Evolutionary conservation across 2,113 vertebrate species (phyloP), one percentile per base, ranked within the genome.

Genomic region (Plotosus lineatus): DNA sequence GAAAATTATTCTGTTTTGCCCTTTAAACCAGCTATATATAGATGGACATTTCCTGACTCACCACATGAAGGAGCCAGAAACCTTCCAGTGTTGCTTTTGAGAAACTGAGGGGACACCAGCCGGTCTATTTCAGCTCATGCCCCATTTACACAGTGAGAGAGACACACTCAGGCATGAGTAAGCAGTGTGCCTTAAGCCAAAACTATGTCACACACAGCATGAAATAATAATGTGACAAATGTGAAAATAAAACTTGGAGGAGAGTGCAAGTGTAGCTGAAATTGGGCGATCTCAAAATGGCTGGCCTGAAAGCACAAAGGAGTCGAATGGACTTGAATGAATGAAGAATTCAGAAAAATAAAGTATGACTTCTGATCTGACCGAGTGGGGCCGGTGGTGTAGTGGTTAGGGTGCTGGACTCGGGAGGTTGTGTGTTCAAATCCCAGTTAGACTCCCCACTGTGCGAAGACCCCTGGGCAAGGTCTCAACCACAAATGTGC

Each of bases 41-140:
- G 23, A 51, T 23, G 28, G 68, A 53, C 7, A 4, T 75, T 33
- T 60, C 48, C n/a, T 15, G 14, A 56, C 10, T 21, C 72, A 68
- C 80, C 72, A 75, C 80, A 75, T n/a, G 80, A 53, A 68, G 80
- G 80, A 36, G 80, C 72, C 72, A 75, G n/a, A 81, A 75, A 65
- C 38, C 80, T 81, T 55, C 58, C 15, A 40, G 36, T 7, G n/a
- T 3, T 33, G 60, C 11, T 60, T 10, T 12, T 33, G 9, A 56
- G 6, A 71, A 21, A 4, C 26, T 40, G 31, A n/a, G n/a, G 36
- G 26, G 38, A 46, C 58, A 79, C 60, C 11, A 61, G 28, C 38
- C 19, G 15, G 36, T 33, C 28, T 50, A n/a, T 40, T 61, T 56
- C 46, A 48, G 4, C 28, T 73, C 12, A 46, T 50, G 73, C 6